Evolutionary conservation across 2,113 vertebrate genomes (phyloP).

Genomic region (Rhinoderma darwinii): DNA sequence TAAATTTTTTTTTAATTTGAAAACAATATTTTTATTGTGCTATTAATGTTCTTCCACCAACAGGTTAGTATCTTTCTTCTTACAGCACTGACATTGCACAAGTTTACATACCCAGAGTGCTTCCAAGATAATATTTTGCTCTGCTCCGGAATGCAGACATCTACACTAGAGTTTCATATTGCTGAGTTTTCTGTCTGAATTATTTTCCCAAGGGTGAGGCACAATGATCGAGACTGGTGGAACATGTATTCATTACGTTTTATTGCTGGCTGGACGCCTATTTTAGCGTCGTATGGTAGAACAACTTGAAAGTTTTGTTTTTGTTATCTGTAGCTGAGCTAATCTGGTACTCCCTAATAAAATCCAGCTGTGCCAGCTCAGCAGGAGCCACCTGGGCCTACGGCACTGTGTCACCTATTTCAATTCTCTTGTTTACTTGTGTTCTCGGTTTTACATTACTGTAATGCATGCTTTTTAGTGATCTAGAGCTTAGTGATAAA

Average conservation of each 20-base stretch:
- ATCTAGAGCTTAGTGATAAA: background rate
- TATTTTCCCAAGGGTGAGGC: constrained; percentile 37
- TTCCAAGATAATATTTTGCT: background rate
- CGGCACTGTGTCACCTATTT: background rate
- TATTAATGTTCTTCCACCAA: background rate
- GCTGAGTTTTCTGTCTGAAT: background rate
- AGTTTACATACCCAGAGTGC: background rate
- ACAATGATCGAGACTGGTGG: background rate
- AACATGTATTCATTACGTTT: constrained; percentile 31
- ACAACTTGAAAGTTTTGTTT: constrained; percentile 27
- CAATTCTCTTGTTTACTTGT: background rate
- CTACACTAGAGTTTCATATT: background rate
- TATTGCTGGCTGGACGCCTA: constrained; percentile 32
- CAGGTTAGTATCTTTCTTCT: background rate
- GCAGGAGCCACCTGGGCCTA: constrained; percentile 21
- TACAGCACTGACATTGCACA: background rate
- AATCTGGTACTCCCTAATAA: background rate
- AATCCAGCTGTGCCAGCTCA: constrained; percentile 20
- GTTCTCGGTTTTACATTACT: background rate
- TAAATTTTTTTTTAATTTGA: background rate
- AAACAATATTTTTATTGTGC: background rate
- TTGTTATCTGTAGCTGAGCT: constrained; percentile 34
- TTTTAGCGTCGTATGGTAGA: constrained; percentile 4
- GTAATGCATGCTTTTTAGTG: background rate
- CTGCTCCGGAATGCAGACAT: background rate